phyloP scores from a whole-genome alignment of 2,797 vertebrate genomes.

The Loriculus beryllinus region DNA sequence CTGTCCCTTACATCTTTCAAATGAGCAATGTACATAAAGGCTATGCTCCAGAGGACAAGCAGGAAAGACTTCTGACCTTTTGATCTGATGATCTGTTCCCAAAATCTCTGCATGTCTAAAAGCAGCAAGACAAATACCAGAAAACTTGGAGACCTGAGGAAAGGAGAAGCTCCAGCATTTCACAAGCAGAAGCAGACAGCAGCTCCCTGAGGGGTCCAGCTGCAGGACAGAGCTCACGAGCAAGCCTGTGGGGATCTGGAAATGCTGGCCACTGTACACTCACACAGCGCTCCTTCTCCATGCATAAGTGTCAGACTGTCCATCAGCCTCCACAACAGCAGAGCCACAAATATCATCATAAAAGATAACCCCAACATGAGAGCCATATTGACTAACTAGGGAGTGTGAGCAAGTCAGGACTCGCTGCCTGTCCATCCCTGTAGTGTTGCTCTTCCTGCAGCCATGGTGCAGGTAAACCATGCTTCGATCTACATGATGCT shows the following conservation, averaged over 20 bases:
- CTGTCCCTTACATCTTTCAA: neutral
- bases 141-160: neutral
- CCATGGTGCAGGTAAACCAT: neutral
- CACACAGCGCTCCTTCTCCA: neutral
- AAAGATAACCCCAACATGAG: neutral
- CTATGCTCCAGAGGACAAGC: neutral
- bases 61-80: constrained; percentile 41
- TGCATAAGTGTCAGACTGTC: neutral
- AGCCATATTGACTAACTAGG: neutral
- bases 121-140: constrained; percentile 24
- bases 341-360: neutral
- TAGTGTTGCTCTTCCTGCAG: neutral
- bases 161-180: neutral
- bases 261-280: neutral
- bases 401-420: neutral
- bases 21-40: neutral
- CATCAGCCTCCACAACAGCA: neutral
- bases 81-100: constrained; percentile 35
- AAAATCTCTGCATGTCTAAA: constrained; percentile 21
- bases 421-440: rapidly evolving
- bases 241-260: neutral
- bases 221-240: neutral
- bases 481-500: rapidly evolving
- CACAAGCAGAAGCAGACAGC: neutral
- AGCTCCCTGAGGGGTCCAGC: neutral